phyloP scores from a whole-genome alignment of 1,140 invertebrate species.

The Philaenus spumarius region DNA sequence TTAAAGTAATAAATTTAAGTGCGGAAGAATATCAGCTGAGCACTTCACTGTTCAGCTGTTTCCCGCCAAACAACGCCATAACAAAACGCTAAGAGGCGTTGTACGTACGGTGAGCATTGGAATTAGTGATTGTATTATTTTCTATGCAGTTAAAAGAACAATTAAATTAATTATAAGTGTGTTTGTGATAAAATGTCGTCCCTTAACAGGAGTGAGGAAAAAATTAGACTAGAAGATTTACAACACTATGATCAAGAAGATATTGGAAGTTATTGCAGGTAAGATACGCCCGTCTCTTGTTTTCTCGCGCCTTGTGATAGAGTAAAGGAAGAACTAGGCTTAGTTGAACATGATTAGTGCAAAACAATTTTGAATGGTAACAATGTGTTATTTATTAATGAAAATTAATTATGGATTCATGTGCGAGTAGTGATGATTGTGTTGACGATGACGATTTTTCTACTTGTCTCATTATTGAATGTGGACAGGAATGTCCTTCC shows the following conservation, averaged over 20 bases:
- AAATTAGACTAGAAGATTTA: constrained; percentile 36
- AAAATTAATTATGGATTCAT: background rate
- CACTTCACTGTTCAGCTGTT: constrained; percentile 51
- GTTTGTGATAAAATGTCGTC: constrained; percentile 34
- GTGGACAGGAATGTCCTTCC: background rate
- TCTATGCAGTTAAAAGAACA: constrained; percentile 22
- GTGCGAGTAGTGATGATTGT: background rate
- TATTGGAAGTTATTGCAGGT: constrained; percentile 40
- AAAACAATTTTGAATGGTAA: background rate
- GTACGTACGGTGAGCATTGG: constrained; percentile 25
- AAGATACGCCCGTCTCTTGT: constrained; percentile 19
- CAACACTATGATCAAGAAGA: constrained; percentile 39
- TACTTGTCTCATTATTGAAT: constrained; percentile 10
- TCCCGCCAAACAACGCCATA: constrained; percentile 56
- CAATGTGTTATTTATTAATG: background rate
- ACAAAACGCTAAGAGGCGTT: constrained; percentile 47
- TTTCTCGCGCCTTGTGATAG: background rate
- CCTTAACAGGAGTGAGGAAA: constrained; percentile 35
- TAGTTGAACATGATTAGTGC: background rate
- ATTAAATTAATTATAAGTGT: constrained; percentile 20
- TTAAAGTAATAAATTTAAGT: no score
- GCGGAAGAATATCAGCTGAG: background rate
- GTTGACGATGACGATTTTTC: constrained; percentile 6
- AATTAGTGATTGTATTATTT: constrained; percentile 26
- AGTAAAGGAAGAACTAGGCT: constrained; percentile 8